A percentile compares a stretch with the other conserved stretches of the same genome.
Evolutionary conservation across 1,140 invertebrate genomes (phyloP).

Genomic region (Pemphigus obesinymphae): DNA sequence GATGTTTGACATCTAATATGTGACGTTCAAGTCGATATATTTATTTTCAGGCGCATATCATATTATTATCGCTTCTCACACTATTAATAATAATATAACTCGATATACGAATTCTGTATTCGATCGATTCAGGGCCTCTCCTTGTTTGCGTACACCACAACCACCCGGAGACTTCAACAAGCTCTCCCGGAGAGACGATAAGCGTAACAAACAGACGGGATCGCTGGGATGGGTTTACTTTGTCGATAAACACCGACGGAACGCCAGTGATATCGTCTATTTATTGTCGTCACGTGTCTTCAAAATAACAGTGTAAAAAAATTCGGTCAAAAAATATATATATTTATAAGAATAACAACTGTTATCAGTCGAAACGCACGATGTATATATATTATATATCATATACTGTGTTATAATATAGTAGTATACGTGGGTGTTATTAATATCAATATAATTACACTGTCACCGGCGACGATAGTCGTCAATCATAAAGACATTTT

Average conservation of each 20-base stretch:
- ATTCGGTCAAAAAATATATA: not conserved
- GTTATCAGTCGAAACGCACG: not conserved
- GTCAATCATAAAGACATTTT: not conserved
- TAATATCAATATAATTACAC: not conserved
- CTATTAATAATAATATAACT: constrained; percentile 11
- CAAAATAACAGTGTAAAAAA: not conserved
- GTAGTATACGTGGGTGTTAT: too few species aligned
- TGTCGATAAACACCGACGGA: not conserved
- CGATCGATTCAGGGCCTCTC: not conserved
- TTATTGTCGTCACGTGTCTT: not conserved
- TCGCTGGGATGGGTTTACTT: not conserved
- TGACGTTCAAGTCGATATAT: too few species aligned
- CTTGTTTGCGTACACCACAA: not conserved
- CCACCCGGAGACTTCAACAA: constrained; percentile 16
- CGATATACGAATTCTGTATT: not conserved
- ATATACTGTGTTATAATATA: too few species aligned
- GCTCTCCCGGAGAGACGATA: not conserved
- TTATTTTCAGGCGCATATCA: too few species aligned
- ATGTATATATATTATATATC: not conserved
- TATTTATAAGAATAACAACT: not conserved
- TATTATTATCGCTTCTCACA: not conserved
- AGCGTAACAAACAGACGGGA: not conserved
- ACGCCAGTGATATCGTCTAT: not conserved
- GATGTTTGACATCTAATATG: too few species aligned
- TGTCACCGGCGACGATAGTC: not conserved